Evolutionary conservation across 2,888 invertebrate genomes (phyloP).

Genomic region (Acanthococcus lagerstroemiae): DNA sequence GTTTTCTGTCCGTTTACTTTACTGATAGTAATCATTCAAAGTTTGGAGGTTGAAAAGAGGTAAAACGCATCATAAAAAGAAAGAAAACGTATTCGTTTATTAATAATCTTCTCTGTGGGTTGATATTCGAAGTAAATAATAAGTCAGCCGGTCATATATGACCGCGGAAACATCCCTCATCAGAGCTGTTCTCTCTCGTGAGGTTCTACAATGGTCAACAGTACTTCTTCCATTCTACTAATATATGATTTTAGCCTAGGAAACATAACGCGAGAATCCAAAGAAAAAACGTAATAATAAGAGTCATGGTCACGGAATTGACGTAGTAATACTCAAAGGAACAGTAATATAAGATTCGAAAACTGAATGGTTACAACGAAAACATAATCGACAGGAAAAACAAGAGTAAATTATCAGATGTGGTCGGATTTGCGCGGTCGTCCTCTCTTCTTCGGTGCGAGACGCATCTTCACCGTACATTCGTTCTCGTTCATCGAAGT

Average conservation of each 20-base stretch:
- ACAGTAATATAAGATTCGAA: background rate
- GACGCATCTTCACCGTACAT: too few relatives aligned
- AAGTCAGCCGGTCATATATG: background rate
- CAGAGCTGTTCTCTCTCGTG: background rate
- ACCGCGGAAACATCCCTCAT: background rate
- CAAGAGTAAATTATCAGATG: too few relatives aligned
- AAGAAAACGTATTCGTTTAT: background rate
- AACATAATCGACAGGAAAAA: too few relatives aligned
- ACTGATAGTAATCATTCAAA: background rate
- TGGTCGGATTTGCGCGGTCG: too few relatives aligned
- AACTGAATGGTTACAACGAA: background rate
- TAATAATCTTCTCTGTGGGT: background rate
- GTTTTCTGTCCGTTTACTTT: background rate
- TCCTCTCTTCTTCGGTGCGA: too few relatives aligned
- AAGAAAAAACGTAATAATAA: background rate
- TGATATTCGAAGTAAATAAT: background rate
- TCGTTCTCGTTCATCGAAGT: background rate
- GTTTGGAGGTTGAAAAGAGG: background rate
- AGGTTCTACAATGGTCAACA: background rate
- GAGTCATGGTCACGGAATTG: background rate
- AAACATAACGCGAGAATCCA: background rate
- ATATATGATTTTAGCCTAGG: background rate
- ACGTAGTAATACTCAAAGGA: background rate
- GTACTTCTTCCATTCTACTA: background rate
- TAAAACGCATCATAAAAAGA: background rate